Base-by-base conservation (phyloP, 30 jellyfish, hydroid and myxozoan genomes). In the Hydractinia echinata region DNA sequence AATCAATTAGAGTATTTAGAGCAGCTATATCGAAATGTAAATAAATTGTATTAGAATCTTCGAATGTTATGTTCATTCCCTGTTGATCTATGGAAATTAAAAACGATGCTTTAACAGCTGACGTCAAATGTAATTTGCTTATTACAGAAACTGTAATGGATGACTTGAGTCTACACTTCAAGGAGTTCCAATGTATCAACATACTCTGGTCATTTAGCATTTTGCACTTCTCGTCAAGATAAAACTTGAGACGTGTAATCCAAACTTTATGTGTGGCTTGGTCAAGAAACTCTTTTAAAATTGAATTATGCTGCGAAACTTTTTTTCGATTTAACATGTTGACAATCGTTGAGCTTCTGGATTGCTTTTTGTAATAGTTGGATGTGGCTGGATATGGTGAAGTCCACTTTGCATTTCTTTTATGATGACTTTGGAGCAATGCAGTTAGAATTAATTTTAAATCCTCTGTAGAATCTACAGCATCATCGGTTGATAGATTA, bases 251-350 rank as follows among this genome's bases (percentile, higher is more conserved):
- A 5, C 87, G 49, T 10, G 30, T 62, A 44, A 58, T 51, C 87
- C 87, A 80, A 7, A 80, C 84, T 9, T 80, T 64, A 80, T 80
- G 87, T 53, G 58, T 66, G 53, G 64, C 83, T 60, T 52, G 81
- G 49, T 58, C 69, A 14, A 80, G 39, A 16, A 80, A 80, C 16
- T 66, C 87, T 4, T 58, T 48, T 69, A 80, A 61, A 48, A 80
- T 61, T 9, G 81, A 11, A 7, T 60, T 62, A 61, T 69, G 20
- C 20, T 10, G 61, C 10, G 3, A 20, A 15, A 5, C 15, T 60
- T 61, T 4, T 30, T 61, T 80, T 10, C 87, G 16, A 67, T 11
- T 4, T 5, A 80, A 18, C 66, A 80, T 21, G 0, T 60, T 80
- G 54, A 52, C 9, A 50, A 80, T 11, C 0, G 66, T 61, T 30